These are phyloP conservation scores for Didymodactylos carnosus DNA, from an alignment of 2,888 invertebrate genomes.

Conservation along the genomic window DNA sequence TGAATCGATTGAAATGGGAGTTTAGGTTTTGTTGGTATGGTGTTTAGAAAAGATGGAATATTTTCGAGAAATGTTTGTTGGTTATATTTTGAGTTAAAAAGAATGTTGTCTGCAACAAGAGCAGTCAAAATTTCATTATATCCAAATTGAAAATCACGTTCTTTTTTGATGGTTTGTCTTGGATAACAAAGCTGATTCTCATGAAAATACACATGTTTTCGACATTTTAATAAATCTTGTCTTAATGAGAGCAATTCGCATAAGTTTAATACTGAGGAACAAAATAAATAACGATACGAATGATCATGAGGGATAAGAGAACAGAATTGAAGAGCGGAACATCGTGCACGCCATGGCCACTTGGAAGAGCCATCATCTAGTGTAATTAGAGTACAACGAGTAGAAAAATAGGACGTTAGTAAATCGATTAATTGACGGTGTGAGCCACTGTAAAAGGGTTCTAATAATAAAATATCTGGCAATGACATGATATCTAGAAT, in stretches of 20 bases:
- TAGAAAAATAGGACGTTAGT: conserved; percentile 19
- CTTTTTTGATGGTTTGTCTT: conserved; percentile 38
- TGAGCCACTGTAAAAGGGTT: conserved; percentile 53
- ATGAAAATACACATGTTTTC: conserved; percentile 54
- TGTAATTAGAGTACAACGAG: conserved; percentile 34
- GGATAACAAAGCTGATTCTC: conserved; percentile 58
- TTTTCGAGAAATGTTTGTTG: conserved; percentile 46
- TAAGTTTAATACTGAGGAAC: conserved; percentile 42
- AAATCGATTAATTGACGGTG: conserved; percentile 48
- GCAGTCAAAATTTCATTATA: conserved; percentile 54
- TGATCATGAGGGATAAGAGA: conserved; percentile 39
- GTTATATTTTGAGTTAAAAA: conserved; percentile 54
- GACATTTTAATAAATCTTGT: conserved; percentile 41
- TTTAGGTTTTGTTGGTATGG: conserved; percentile 1
- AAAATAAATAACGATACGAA: neutral
- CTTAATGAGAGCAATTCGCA: conserved; percentile 49
- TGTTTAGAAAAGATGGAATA: conserved; percentile 40
- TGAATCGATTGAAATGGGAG: neutral
- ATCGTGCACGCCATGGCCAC: conserved; percentile 57
- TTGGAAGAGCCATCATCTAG: conserved; percentile 51
- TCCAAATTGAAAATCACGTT: conserved; percentile 52
- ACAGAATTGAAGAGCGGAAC: conserved; percentile 46
- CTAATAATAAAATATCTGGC: conserved; percentile 41
- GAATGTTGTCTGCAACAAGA: conserved; percentile 46
- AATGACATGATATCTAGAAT: no score